Evolutionary conservation across 1,140 invertebrate genomes (phyloP).

Genomic region (Stegodyphus dumicola): DNA sequence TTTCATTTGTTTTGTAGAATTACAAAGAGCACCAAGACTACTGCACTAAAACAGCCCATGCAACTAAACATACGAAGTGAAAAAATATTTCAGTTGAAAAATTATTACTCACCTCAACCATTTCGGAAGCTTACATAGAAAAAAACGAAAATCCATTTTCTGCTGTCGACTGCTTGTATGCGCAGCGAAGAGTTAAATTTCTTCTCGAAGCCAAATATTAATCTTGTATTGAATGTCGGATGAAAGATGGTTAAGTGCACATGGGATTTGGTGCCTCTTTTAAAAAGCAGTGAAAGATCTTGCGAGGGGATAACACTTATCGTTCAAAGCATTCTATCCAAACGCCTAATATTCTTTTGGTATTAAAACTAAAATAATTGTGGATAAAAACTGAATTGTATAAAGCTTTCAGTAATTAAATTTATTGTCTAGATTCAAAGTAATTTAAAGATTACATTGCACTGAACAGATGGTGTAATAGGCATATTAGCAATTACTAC

Average conservation of each 20-base stretch:
- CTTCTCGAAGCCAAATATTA: not conserved
- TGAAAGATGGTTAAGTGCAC: not conserved
- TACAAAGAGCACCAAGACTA: not conserved
- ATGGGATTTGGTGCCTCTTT: not conserved
- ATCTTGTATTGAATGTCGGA: not conserved
- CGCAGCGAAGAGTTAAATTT: not conserved
- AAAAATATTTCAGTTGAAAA: too few species aligned
- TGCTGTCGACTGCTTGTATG: not conserved
- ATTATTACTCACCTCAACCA: too few species aligned
- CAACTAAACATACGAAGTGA: not conserved
- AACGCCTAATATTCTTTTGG: not conserved
- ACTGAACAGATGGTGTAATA: too few species aligned
- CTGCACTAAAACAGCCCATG: not conserved
- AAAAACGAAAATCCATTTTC: not conserved
- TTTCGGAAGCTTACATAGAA: not conserved
- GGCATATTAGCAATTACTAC: too few species aligned
- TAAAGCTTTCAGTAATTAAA: not conserved
- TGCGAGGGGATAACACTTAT: not conserved
- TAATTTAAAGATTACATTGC: not conserved
- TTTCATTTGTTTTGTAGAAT: not conserved
- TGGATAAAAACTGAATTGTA: not conserved
- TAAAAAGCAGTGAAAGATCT: not conserved
- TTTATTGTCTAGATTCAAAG: not conserved
- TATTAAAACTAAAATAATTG: not conserved
- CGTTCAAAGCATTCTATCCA: not conserved